Conservation (phyloP, 2,888 invertebrate genomes). For the Luperina testacea region DNA sequence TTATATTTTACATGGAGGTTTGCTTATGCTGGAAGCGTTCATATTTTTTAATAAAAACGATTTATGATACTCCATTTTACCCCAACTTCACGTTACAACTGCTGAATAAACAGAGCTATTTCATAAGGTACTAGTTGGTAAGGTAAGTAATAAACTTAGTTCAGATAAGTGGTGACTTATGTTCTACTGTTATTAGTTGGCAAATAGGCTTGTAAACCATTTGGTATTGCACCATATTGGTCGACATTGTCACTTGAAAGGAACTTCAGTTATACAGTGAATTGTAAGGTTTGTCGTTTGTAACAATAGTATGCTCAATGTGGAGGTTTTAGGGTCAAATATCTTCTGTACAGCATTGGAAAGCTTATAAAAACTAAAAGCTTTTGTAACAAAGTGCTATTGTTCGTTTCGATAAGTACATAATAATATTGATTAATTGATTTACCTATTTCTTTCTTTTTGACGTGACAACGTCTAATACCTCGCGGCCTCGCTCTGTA, state of each 20-base stretch:
- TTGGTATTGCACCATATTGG: slow-evolving; percentile 42
- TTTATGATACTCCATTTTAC: not conserved
- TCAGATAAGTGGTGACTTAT: slow-evolving; percentile 41
- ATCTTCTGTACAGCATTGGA: not conserved
- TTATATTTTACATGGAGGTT: too few relatives aligned
- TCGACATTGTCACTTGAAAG: slow-evolving; percentile 43
- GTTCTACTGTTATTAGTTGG: slow-evolving; percentile 16
- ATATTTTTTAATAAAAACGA: not conserved
- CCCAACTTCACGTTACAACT: not conserved
- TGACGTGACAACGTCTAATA: too few relatives aligned
- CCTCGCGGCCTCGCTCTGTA: too few relatives aligned
- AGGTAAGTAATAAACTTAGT: not conserved
- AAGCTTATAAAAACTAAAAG: not conserved
- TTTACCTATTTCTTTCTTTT: too few relatives aligned
- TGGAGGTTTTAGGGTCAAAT: not conserved
- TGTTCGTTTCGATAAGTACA: not conserved
- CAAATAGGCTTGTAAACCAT: slow-evolving; percentile 24
- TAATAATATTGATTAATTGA: too few relatives aligned
- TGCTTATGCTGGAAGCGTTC: not conserved
- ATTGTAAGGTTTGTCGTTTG: not conserved
- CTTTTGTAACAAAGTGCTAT: not conserved
- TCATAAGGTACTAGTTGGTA: not conserved
- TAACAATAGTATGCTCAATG: not conserved
- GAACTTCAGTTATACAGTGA: slow-evolving; percentile 14
- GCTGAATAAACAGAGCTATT: not conserved